A percentile compares a stretch with the other conserved stretches of the same genome.
Evolutionary conservation across 2,797 vertebrate species (phyloP).

Genomic region (Telmatherina bonti): DNA sequence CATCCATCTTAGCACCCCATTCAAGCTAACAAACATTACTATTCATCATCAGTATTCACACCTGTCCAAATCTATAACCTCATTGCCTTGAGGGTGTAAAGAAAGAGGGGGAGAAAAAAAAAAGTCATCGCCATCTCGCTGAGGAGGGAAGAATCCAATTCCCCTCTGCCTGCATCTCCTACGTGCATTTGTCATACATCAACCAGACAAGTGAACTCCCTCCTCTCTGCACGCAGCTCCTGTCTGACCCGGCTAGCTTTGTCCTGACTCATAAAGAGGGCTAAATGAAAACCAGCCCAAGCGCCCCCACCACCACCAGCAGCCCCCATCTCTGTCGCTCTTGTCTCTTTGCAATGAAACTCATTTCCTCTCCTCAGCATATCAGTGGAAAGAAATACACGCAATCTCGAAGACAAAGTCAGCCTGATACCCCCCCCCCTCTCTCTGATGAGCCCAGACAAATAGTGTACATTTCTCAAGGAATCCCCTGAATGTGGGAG

Average conservation of each 20-base stretch:
- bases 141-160: conserved; percentile 66
- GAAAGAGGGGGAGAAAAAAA: background rate
- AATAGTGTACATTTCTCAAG: conserved; percentile 57
- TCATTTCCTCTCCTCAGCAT: conserved; percentile 72
- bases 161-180: conserved; percentile 55
- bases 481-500: conserved; percentile 73
- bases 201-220: conserved; percentile 73
- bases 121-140: conserved; percentile 40
- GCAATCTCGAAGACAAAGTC: conserved; percentile 49
- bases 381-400: conserved; percentile 47
- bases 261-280: conserved; percentile 71
- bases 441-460: conserved; percentile 19
- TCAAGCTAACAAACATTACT: conserved; percentile 58
- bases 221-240: conserved; percentile 56
- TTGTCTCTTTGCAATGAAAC: conserved; percentile 61
- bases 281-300: conserved; percentile 72
- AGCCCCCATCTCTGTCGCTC: conserved; percentile 11
- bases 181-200: conserved; percentile 73
- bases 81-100: conserved; percentile 49
- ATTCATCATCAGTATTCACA: conserved; percentile 76
- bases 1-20: conserved; percentile 58
- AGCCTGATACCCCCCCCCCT: background rate
- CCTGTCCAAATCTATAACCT: conserved; percentile 70
- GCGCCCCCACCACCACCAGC: background rate
- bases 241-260: conserved; percentile 61